Evolutionary conservation across 2,797 vertebrate species (phyloP).

Genomic region (Limosa lapponica): DNA sequence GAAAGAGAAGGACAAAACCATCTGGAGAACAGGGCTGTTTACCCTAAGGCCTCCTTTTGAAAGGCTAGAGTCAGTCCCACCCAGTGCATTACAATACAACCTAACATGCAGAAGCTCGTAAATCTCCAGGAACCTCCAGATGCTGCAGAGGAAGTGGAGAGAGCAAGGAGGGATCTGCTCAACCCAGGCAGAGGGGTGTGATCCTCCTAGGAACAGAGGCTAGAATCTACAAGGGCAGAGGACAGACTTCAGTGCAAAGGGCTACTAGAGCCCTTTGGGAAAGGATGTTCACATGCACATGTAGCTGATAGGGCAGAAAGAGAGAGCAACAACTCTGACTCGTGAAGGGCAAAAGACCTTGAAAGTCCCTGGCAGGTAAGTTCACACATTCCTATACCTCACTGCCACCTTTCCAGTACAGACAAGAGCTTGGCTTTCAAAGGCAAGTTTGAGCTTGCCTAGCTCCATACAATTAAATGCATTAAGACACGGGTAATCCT

Average conservation of each 20-base stretch:
- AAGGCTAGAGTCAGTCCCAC: not conserved
- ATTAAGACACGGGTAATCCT: not conserved
- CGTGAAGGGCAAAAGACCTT: not conserved
- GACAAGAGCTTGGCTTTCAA: not conserved
- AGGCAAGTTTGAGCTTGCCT: not conserved
- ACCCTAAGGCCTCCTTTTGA: not conserved
- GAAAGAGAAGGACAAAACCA: not conserved
- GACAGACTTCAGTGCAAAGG: not conserved
- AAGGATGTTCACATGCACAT: accelerated
- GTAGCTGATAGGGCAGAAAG: not conserved
- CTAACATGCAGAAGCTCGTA: not conserved
- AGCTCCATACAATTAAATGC: not conserved
- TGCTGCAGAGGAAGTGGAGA: not conserved
- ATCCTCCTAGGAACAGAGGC: not conserved
- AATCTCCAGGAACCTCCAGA: not conserved
- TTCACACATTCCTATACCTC: not conserved
- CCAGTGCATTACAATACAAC: not conserved
- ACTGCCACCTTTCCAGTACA: not conserved
- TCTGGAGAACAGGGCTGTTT: not conserved
- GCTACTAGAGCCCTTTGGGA: not conserved
- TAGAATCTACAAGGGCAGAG: not conserved
- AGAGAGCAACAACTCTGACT: not conserved
- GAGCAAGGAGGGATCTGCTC: not conserved
- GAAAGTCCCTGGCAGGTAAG: not conserved
- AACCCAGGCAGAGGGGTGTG: not conserved